Evolutionary conservation across 2,888 invertebrate genomes (phyloP), one percentile per base, ranked within the genome.

Genomic region (Polydrusus pterygomalis): DNA sequence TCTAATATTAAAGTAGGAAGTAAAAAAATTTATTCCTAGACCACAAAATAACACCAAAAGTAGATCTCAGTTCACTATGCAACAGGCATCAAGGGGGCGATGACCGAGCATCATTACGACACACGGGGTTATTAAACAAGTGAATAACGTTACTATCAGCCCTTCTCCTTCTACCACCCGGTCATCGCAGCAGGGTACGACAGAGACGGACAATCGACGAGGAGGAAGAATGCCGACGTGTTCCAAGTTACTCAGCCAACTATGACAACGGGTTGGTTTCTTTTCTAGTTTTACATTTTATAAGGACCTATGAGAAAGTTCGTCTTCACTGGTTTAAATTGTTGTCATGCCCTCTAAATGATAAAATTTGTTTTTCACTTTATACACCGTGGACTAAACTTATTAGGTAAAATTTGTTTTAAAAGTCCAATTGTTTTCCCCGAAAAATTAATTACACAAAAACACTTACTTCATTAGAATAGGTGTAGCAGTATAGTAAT

Each of bases 131-230:
- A 86, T 86, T 86, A 86, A 83, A 85, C 84, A 84, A 77, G 78
- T 85, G 89, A 88, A 88, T 88, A 89, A 90, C 90, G 89, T 84
- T 83, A 84, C 81, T 80, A 79, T 80, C 87, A 84, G 86, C 85
- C 86, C 88, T 82, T 87, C 83, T 81, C 83, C 81, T 84, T 84
- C 84, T 84, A 84, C 77, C 68, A 79, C 80, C 77, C 71, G 74
- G 63, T 47, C 58, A 43, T 30, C 62, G 70, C 78, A 15, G 68
- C 73, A 73, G 77, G 63, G 62, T 70, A 54, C 58, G 47, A 73
- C 69, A 68, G 68, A 60, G 75, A 75, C 73, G 74, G 78, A 74
- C 74, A 70, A 70, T 75, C 70, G 71, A 51, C 64, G 71, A 63
- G 49, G 49, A 71, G 70, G 64, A 63, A 58, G 65, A 75, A 78